Evolutionary conservation across 2,113 vertebrate species (phyloP).

Genomic region (Psilopogon haemacephalus): DNA sequence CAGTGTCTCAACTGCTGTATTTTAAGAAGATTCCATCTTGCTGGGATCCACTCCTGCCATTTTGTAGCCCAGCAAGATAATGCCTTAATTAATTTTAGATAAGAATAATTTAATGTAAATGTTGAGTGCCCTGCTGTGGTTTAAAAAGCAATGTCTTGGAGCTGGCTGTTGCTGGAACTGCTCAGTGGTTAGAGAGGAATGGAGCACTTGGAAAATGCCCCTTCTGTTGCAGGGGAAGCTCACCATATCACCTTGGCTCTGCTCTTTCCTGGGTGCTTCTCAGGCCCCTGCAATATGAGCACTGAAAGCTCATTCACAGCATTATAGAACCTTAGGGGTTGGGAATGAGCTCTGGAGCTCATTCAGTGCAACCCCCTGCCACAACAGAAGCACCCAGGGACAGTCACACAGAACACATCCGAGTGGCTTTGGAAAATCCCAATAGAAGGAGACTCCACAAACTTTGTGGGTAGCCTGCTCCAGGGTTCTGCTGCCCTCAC

Average conservation of each 20-base stretch:
- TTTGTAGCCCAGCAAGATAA: slow-evolving; percentile 68
- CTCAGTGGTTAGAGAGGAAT: slow-evolving; percentile 43
- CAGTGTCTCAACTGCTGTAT: slow-evolving; percentile 67
- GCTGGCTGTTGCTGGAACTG: slow-evolving; percentile 47
- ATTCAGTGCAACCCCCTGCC: background rate
- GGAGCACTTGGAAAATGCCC: slow-evolving; percentile 34
- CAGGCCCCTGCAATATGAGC: background rate
- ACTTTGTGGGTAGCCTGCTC: background rate
- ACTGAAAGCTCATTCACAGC: background rate
- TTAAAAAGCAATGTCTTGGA: background rate
- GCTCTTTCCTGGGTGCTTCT: background rate
- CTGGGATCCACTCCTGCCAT: slow-evolving; percentile 58
- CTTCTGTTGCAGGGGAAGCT: slow-evolving; percentile 22
- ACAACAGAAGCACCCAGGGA: background rate
- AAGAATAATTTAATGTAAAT: slow-evolving; percentile 67
- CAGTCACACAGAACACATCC: background rate
- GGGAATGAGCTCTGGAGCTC: background rate
- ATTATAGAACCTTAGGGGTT: background rate
- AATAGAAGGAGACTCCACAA: background rate
- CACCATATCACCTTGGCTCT: background rate
- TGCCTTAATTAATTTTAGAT: slow-evolving; percentile 74
- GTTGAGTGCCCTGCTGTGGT: slow-evolving; percentile 55
- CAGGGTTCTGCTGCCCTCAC: background rate
- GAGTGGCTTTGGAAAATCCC: background rate
- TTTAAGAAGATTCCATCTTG: slow-evolving; percentile 70